These are phyloP conservation scores for Sialis fuliginosa DNA, from an alignment of 2,888 invertebrate species.

Conservation along the genomic window DNA sequence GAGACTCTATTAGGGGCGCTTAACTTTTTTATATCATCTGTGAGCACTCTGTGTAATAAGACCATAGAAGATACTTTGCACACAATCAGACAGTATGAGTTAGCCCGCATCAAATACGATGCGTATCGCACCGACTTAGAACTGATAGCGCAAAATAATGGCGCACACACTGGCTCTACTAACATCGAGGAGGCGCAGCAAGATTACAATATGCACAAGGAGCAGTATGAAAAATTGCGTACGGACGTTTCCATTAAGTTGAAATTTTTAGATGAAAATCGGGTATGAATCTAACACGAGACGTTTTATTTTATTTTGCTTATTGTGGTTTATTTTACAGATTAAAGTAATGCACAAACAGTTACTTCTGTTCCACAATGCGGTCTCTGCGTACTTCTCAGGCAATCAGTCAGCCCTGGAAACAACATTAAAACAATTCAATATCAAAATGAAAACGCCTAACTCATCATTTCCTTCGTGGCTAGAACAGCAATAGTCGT, in stretches of 20 bases:
- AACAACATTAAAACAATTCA: conserved; percentile 87
- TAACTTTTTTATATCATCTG: conserved; percentile 90
- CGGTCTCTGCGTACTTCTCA: conserved; percentile 91
- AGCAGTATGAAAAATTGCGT: conserved; percentile 80
- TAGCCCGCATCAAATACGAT: conserved; percentile 83
- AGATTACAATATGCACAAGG: conserved; percentile 69
- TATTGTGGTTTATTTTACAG: conserved; percentile 31
- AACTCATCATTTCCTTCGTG: conserved; percentile 62
- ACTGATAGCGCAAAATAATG: conserved; percentile 47
- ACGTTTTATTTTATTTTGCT: background rate
- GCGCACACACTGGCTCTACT: conserved; percentile 32
- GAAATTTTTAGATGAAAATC: conserved; percentile 91
- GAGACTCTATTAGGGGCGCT: conserved; percentile 82
- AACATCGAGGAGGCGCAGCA: conserved; percentile 64
- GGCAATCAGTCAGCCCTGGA: conserved; percentile 89
- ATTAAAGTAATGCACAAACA: conserved; percentile 99
- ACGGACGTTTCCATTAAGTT: conserved; percentile 91
- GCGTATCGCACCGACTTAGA: conserved; percentile 93
- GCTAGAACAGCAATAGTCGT: conserved; percentile 48
- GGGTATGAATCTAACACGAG: conserved; percentile 38
- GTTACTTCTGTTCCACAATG: conserved; percentile 86
- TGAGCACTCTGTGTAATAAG: conserved; percentile 91
- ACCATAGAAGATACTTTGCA: conserved; percentile 90
- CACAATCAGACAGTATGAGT: conserved; percentile 61
- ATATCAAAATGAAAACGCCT: conserved; percentile 72